Evolutionary conservation across 1,140 invertebrate genomes (phyloP), one percentile per base, ranked within the genome.

Genomic region (Archivesica marissinica): DNA sequence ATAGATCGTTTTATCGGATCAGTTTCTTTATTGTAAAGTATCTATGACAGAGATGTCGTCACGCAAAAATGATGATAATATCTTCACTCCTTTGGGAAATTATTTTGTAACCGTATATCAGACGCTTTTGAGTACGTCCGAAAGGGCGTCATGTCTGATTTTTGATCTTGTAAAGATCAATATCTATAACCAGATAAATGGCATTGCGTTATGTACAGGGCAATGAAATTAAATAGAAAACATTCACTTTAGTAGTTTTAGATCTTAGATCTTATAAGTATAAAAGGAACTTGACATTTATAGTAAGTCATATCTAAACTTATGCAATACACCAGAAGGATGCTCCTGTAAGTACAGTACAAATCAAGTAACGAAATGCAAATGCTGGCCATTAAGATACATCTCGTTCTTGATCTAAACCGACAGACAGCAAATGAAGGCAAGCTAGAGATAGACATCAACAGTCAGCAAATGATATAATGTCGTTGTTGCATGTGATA

Each of bases 51-150:
- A 64, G 30, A 64, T 64, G 6, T 25, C 13, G 11, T 64, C 59
- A 64, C 59, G 59, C 30, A 64, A 64, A 52, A 64, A 64, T 64
- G 23, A 64, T 64, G 23, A 64, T 64, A 35, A 35, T 64, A 35
- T 64, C 23, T 15, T 17, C n/a, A 35, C n/a, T 17, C 59, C 59
- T 17, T 17, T 25, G 59, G 59, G 59, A 64, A 64, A 64, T 64
- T 64, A 64, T 64, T 64, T 64, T 25, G 9, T 35, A 35, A 35
- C 59, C 59, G 38, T 64, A 64, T 17, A 64, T 64, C 59, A 64
- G 59, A 64, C 59, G 13, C 38, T 64, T 35, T 64, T 64, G 30
- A 64, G 13, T 25, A 15, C 1, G 6, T 25, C 9, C 30, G 59
- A 35, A 13, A 59, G 20, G 30, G 59, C 1, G n/a, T 17, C 30